Conservation (phyloP, 2,113 vertebrate genomes). For the Penelope pileata region DNA sequence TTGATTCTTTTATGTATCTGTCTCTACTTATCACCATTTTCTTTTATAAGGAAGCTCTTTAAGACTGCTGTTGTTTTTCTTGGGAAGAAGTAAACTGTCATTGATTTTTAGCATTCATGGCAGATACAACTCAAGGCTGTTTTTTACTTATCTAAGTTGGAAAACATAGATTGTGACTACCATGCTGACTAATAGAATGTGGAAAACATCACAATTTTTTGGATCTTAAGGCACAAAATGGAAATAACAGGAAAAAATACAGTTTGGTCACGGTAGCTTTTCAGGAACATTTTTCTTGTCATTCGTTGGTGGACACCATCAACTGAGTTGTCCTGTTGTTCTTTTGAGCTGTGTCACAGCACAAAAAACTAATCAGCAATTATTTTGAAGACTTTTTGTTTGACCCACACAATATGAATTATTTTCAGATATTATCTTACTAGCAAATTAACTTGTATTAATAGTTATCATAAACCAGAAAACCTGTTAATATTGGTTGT, state of each 20-base stretch:
- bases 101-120: neutral
- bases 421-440: neutral
- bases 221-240: neutral
- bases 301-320: neutral
- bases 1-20: neutral
- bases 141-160: neutral
- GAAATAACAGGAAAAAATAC: neutral
- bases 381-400: neutral
- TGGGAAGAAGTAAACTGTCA: neutral
- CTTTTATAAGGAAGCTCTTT: neutral
- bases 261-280: neutral
- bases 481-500: neutral
- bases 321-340: neutral
- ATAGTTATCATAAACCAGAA: neutral
- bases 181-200: neutral
- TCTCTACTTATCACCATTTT: neutral
- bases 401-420: neutral
- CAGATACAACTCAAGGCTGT: neutral
- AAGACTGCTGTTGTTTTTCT: neutral
- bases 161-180: neutral
- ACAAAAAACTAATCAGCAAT: accelerated
- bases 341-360: neutral
- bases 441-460: neutral
- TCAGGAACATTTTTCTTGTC: neutral
- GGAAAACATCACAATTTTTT: neutral